Percentiles rank a stretch among this genome's conserved stretches.
Conservation (phyloP, 2,888 invertebrate genomes). For the Petrolisthes cinctipes region DNA sequence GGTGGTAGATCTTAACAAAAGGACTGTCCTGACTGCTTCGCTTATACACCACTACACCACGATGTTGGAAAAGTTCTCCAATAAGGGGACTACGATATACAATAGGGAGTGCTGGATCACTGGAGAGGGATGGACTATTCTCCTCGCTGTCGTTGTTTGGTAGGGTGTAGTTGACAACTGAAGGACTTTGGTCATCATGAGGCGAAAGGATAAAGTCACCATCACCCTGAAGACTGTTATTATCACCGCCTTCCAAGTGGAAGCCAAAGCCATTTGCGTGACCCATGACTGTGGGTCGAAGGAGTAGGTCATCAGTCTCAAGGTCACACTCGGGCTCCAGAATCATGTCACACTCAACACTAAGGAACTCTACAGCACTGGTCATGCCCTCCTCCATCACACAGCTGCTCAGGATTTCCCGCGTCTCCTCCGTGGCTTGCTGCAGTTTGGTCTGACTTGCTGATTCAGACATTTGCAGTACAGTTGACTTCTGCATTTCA, state of each 20-base stretch:
- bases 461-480: background rate
- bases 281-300: background rate
- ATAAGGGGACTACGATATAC: slow-evolving; percentile 7
- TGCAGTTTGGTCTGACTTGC: background rate
- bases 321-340: slow-evolving; percentile 50
- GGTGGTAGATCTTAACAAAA: slow-evolving; percentile 37
- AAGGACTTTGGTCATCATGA: background rate
- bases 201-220: background rate
- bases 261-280: background rate
- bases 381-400: slow-evolving; percentile 34
- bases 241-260: no score
- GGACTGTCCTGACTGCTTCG: slow-evolving; percentile 24
- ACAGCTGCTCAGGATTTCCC: slow-evolving; percentile 8
- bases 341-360: slow-evolving; percentile 53
- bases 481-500: no score
- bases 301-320: slow-evolving; percentile 9
- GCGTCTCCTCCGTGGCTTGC: background rate
- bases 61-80: slow-evolving; percentile 35
- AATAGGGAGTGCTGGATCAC: background rate
- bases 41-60: slow-evolving; percentile 40
- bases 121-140: background rate
- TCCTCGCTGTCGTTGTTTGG: background rate
- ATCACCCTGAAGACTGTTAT: background rate
- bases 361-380: slow-evolving; percentile 47
- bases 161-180: background rate